Percentiles rank a stretch among this genome's conserved stretches.
phyloP scores from a whole-genome alignment of 2,797 vertebrate species.

The Chaenodraco wilsoni region DNA sequence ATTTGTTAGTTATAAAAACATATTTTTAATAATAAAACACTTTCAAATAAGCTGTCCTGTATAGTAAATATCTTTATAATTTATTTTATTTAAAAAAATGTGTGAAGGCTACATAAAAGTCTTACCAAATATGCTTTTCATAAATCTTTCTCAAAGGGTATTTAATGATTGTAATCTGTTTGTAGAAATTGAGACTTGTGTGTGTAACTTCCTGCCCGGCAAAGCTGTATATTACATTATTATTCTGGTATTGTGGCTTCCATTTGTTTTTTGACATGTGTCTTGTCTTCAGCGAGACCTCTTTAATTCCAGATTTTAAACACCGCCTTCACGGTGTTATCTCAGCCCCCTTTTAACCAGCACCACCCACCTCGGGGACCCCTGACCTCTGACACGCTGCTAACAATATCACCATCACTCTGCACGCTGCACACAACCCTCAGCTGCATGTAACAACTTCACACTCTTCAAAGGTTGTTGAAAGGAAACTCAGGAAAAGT shows the following conservation, averaged over 20 bases:
- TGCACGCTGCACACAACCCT: conserved; percentile 11
- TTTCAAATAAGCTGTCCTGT: not conserved
- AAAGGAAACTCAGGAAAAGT: conserved; percentile 1
- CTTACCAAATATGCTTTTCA: not conserved
- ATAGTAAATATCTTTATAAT: not conserved
- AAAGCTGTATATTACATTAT: not conserved
- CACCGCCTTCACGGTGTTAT: conserved; percentile 28
- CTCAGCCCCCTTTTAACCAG: conserved; percentile 17
- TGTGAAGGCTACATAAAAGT: not conserved
- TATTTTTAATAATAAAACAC: too few relatives aligned
- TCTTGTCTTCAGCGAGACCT: not conserved
- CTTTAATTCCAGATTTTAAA: conserved; percentile 36
- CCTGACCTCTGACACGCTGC: conserved; percentile 45
- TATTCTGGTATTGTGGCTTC: not conserved
- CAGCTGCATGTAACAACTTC: conserved; percentile 12
- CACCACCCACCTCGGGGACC: conserved; percentile 41
- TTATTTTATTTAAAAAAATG: not conserved
- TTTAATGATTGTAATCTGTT: not conserved
- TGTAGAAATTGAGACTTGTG: not conserved
- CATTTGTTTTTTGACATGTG: not conserved
- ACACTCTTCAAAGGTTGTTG: not conserved
- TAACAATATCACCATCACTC: conserved; percentile 24
- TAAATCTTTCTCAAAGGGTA: too few relatives aligned
- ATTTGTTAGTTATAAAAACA: too few relatives aligned
- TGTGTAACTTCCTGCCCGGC: not conserved